These are phyloP conservation scores for Keiferia lycopersicella DNA, from an alignment of 2,888 invertebrate genomes.

Conservation along the genomic window DNA sequence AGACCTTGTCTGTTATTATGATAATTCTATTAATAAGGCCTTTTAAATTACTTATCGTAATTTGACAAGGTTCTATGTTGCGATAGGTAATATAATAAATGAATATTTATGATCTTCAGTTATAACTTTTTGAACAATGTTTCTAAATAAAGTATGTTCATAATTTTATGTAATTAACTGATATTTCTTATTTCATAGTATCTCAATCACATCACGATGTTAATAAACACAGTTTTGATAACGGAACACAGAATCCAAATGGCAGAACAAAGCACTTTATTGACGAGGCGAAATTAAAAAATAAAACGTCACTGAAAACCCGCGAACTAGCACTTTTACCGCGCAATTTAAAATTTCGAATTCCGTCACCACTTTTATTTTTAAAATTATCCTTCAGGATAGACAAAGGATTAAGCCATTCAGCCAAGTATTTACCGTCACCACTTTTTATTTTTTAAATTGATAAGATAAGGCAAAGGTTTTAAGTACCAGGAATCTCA, in stretches of 20 bases:
- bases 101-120: no score
- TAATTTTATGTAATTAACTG: no score
- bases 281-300: constrained; percentile 22
- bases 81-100: no score
- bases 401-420: no score
- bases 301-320: constrained; percentile 23
- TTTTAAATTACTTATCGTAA: not conserved
- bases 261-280: constrained; percentile 22
- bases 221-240: constrained; percentile 17
- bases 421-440: not conserved
- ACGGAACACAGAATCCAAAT: constrained; percentile 27
- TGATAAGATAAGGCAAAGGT: constrained; percentile 37
- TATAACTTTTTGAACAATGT: no score
- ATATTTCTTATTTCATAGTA: constrained; percentile 4
- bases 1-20: not conserved
- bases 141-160: no score
- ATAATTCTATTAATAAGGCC: not conserved
- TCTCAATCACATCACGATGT: constrained; percentile 16
- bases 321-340: constrained; percentile 21
- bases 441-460: constrained; percentile 29
- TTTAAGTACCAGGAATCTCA: constrained; percentile 76
- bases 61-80: constrained; percentile 29
- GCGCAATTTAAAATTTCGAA: constrained; percentile 20
- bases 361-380: constrained; percentile 23
- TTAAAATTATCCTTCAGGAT: no score